Base-by-base conservation (phyloP, 2,797 vertebrate genomes). In the Sciurus carolinensis region DNA sequence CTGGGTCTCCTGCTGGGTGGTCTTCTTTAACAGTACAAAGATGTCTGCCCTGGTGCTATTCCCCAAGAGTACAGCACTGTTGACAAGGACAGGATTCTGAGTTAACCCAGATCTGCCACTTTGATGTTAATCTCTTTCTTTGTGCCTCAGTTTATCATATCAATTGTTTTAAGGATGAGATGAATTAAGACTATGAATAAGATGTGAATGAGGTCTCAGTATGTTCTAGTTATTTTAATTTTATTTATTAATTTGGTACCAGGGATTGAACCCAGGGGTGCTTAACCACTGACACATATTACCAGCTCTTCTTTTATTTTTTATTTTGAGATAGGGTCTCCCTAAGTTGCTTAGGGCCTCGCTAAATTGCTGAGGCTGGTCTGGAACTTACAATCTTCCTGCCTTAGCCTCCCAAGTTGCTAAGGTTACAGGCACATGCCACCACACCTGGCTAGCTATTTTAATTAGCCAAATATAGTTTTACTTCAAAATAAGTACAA, bases 401-500 rank as follows among this genome's bases (percentile, higher is more conserved):
- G 54, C 54, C 54, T 57, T 8, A 57, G 20, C 54, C 54, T 57
- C 54, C 18, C 54, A 57, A 57, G 54, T 20, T 57, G 54, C 54
- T 57, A 57, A 22, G 54, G 54, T 22, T 57, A 57, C 54, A 57
- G 18, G 54, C 20, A 57, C 22, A 18, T 22, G 54, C 54, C 20
- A 57, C 54, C 54, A 57, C 7, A 57, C 54, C 54, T 22, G 54
- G 54, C 20, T 22, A 57, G 54, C 54, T 57, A 57, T 57, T 57
- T 57, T 57, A 7, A 57, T 94, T 81, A 88, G 36, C 33, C 57
- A 73, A 86, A 92, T 77, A 24, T 12, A 81, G 50, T 85, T 95
- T 90, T 86, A 92, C 52, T 93, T 91, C 14, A 44, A 96, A 92
- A 26, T 73, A 83, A 92, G n/a, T 52, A 73, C 30, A 69, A 87